These are phyloP conservation scores for Engraulis encrasicolus DNA, from an alignment of 2,113 vertebrate species.

Conservation along the genomic window DNA sequence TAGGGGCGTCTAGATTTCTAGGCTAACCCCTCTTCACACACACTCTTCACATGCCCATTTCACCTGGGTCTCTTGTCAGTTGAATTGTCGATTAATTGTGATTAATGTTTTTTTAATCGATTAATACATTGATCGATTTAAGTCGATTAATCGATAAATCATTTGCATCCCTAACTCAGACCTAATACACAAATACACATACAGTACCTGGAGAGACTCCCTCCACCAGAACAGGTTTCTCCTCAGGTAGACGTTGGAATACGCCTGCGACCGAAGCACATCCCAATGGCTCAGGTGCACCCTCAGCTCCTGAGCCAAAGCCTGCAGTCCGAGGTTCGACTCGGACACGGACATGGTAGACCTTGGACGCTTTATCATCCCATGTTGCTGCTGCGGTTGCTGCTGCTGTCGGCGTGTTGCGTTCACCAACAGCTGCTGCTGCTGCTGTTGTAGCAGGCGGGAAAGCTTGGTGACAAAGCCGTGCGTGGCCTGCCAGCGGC, in stretches of 20 bases:
- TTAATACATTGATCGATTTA: too few species aligned
- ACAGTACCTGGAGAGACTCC: slow-evolving; percentile 40
- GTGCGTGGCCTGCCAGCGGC: slow-evolving; percentile 49
- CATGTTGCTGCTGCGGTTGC: too few species aligned
- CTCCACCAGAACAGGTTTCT: slow-evolving; percentile 35
- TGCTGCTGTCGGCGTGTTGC: neutral
- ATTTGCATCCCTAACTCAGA: too few species aligned
- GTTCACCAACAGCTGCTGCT: slow-evolving; percentile 5
- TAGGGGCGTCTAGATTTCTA: too few species aligned
- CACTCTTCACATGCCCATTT: too few species aligned
- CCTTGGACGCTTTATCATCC: neutral
- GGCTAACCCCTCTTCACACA: too few species aligned
- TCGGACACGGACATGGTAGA: too few species aligned
- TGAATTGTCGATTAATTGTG: too few species aligned
- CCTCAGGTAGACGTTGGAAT: slow-evolving; percentile 60
- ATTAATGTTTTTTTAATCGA: too few species aligned
- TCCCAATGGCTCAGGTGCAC: slow-evolving; percentile 71
- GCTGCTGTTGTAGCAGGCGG: slow-evolving; percentile 56
- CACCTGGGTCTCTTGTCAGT: too few species aligned
- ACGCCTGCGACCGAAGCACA: slow-evolving; percentile 52
- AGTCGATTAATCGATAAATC: too few species aligned
- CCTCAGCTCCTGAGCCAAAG: slow-evolving; percentile 66
- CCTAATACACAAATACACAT: too few species aligned
- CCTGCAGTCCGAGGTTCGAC: slow-evolving; percentile 40
- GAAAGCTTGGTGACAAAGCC: slow-evolving; percentile 58